A percentile compares a stretch with the other conserved stretches of the same genome.
phyloP scores from a whole-genome alignment of 1,140 invertebrate species.

The Araneus ventricosus region DNA sequence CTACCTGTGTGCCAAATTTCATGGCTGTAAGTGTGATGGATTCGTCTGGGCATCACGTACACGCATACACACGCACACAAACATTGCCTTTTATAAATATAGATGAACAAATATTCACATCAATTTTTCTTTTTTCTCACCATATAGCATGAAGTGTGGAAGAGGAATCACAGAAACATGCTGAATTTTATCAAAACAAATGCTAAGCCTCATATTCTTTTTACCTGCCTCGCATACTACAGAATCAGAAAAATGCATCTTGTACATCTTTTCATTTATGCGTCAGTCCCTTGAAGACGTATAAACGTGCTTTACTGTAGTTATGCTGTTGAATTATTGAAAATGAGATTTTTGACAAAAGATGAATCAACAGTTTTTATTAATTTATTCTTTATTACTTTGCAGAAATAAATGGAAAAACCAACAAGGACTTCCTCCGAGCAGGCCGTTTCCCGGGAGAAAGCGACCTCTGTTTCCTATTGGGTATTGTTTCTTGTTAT shows the following conservation, averaged over 20 bases:
- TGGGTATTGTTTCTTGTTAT: not conserved
- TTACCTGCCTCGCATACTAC: slow-evolving; percentile 87
- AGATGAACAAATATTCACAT: not conserved
- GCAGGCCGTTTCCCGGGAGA: not conserved
- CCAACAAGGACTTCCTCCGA: not conserved
- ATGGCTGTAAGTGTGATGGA: too few species aligned
- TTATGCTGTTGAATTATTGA: too few species aligned
- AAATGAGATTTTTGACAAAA: too few species aligned
- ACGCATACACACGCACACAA: too few species aligned
- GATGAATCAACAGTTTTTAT: too few species aligned
- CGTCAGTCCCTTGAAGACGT: too few species aligned
- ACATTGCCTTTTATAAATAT: too few species aligned
- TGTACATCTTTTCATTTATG: too few species aligned
- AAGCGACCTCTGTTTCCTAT: slow-evolving; percentile 43
- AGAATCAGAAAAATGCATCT: slow-evolving; percentile 82
- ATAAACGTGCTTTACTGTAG: too few species aligned
- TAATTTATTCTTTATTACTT: not conserved
- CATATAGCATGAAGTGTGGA: slow-evolving; percentile 89
- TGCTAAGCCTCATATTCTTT: slow-evolving; percentile 93
- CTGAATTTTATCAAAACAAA: slow-evolving; percentile 93
- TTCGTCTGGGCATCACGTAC: too few species aligned
- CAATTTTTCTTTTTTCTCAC: slow-evolving; percentile 44
- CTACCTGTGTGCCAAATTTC: too few species aligned
- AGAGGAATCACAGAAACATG: slow-evolving; percentile 87
- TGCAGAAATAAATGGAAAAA: slow-evolving; percentile 45